A percentile compares a stretch with the other conserved stretches of the same genome.
Conservation (phyloP, 2,888 invertebrate species). For the Sturmia bella region DNA sequence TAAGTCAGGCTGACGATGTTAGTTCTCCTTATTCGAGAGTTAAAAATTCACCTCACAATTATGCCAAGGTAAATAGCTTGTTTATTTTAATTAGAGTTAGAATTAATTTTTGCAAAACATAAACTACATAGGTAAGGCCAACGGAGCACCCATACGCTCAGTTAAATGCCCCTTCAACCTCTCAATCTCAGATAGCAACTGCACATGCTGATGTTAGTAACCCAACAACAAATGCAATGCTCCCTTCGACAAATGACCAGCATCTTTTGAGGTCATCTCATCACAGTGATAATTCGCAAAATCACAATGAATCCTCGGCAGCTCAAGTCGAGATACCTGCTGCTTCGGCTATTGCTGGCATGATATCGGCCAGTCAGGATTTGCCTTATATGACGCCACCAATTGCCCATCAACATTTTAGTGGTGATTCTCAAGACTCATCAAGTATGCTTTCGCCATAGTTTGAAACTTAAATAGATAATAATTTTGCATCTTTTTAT, state of each 20-base stretch:
- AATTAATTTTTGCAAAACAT: not conserved
- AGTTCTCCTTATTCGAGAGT: conserved; percentile 86
- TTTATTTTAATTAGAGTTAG: not conserved
- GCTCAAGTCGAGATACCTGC: conserved; percentile 87
- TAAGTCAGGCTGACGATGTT: conserved; percentile 84
- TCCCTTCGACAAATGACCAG: conserved; percentile 57
- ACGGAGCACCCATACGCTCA: conserved; percentile 82
- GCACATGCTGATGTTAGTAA: conserved; percentile 68
- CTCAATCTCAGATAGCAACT: conserved; percentile 71
- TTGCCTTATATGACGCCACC: conserved; percentile 95
- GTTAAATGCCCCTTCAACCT: conserved; percentile 79
- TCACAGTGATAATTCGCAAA: conserved; percentile 73
- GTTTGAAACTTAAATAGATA: too few relatives aligned
- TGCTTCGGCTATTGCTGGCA: conserved; percentile 93
- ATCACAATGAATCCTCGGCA: conserved; percentile 71
- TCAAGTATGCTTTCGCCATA: conserved; percentile 84
- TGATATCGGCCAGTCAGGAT: conserved; percentile 93
- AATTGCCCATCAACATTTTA: conserved; percentile 88
- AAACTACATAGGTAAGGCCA: conserved; percentile 75
- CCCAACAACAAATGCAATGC: conserved; percentile 58
- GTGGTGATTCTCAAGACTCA: conserved; percentile 95
- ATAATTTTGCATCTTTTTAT: too few relatives aligned
- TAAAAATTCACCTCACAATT: conserved; percentile 86
- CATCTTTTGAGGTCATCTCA: conserved; percentile 72
- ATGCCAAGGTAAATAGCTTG: conserved; percentile 83